Evolutionary conservation across 2,888 invertebrate species (phyloP).

Genomic region (Lithophane semibrunnea): DNA sequence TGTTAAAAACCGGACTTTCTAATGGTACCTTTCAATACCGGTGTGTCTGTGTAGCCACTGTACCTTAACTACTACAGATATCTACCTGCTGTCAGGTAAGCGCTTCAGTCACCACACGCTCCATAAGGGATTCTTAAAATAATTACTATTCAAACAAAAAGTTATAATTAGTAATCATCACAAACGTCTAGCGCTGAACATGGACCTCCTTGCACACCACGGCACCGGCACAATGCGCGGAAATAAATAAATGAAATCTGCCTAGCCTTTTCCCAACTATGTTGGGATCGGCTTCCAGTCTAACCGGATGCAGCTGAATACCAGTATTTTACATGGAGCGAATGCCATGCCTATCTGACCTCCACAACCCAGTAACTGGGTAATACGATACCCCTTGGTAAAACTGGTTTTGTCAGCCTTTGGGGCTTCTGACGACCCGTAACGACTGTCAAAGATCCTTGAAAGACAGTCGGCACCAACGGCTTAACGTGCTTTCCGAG

Average conservation of each 20-base stretch:
- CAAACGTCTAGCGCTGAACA: neutral
- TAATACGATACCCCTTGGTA: no score
- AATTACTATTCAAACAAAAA: neutral
- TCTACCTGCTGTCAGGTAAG: neutral
- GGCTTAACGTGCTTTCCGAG: no score
- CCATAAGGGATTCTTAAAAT: neutral
- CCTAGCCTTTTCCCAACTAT: no score
- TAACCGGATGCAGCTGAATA: no score
- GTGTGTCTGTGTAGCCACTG: neutral
- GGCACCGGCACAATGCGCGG: slow-evolving; percentile 16
- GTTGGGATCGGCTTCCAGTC: no score
- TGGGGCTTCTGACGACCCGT: no score
- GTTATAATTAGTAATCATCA: neutral
- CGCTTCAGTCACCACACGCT: neutral
- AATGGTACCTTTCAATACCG: neutral
- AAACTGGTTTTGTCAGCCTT: no score
- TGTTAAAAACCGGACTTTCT: neutral
- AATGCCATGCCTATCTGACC: no score
- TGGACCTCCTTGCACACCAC: neutral
- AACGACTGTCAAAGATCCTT: no score
- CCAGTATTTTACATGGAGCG: no score
- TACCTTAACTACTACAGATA: neutral
- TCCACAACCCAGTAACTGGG: no score
- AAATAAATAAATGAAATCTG: slow-evolving; percentile 7
- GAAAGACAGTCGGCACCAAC: no score